These are phyloP conservation scores for Brachyhypopomus gauderio DNA, from an alignment of 2,113 vertebrate genomes.

Conservation along the genomic window DNA sequence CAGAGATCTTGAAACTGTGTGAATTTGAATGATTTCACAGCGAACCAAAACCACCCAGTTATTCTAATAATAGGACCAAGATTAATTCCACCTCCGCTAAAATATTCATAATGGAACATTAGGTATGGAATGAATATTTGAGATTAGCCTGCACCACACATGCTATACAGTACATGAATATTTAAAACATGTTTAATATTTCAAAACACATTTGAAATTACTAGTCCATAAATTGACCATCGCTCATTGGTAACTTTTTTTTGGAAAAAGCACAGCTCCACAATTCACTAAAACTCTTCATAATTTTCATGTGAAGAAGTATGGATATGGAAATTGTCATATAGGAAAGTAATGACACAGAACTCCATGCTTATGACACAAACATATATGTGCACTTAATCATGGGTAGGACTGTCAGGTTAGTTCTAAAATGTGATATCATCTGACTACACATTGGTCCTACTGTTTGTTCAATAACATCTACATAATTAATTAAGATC, in stretches of 20 bases:
- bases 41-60: conserved; percentile 32
- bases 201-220: conserved; percentile 62
- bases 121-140: conserved; percentile 65
- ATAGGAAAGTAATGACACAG: not conserved
- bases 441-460: too few species aligned
- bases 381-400: too few species aligned
- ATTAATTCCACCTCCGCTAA: conserved; percentile 72
- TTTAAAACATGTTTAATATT: conserved; percentile 64
- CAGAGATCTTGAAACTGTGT: conserved; percentile 21
- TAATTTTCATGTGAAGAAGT: not conserved
- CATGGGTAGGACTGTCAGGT: too few species aligned
- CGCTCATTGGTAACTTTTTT: conserved; percentile 19
- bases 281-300: not conserved
- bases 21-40: conserved; percentile 44
- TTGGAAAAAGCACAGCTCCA: not conserved
- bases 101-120: conserved; percentile 73
- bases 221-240: conserved; percentile 61
- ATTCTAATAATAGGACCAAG: conserved; percentile 55
- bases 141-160: conserved; percentile 39
- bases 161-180: conserved; percentile 38
- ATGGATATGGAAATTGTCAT: too few species aligned
- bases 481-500: too few species aligned
- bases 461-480: too few species aligned
- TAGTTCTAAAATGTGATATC: too few species aligned
- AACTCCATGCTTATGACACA: not conserved